Conservation (phyloP, 1,140 invertebrate species). For the Zeugodacus cucurbitae region DNA sequence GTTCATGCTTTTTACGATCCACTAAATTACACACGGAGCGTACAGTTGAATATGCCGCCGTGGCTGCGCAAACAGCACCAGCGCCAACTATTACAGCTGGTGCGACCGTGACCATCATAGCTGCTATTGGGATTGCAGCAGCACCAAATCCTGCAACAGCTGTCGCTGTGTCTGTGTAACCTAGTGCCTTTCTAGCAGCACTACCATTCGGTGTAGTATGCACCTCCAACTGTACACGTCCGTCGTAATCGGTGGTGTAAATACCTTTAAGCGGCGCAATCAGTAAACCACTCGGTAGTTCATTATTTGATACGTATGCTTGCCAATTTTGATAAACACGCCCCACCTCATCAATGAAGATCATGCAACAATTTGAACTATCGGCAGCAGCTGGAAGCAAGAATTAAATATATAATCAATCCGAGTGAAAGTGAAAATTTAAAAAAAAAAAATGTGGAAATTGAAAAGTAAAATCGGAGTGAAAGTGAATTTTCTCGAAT, state of each 20-base stretch:
- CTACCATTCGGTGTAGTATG: conserved; percentile 47
- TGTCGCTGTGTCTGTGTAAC: conserved; percentile 46
- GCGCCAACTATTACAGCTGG: conserved; percentile 50
- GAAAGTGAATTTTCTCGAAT: no score
- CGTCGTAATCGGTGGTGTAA: conserved; percentile 50
- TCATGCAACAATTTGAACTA: conserved; percentile 57
- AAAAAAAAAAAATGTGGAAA: no score
- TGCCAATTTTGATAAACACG: conserved; percentile 58
- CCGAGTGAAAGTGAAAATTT: no score
- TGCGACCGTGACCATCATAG: conserved; percentile 46
- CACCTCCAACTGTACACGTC: conserved; percentile 29
- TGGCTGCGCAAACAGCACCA: conserved; percentile 47
- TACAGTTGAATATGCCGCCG: conserved; percentile 51
- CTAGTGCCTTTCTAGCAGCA: conserved; percentile 36
- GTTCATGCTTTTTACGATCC: conserved; percentile 57
- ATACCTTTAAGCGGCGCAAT: conserved; percentile 54
- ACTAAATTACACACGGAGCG: conserved; percentile 49
- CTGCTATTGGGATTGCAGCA: conserved; percentile 37
- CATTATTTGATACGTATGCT: conserved; percentile 51
- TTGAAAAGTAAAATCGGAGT: no score
- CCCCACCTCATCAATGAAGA: conserved; percentile 57
- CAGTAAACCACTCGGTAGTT: conserved; percentile 54
- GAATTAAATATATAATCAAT: background rate
- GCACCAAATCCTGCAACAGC: conserved; percentile 50
- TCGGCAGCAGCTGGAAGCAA: background rate